Percentiles rank a stretch among this genome's conserved stretches.
Evolutionary conservation across 2,113 vertebrate species (phyloP).

Genomic region (Seriola rivoliana): DNA sequence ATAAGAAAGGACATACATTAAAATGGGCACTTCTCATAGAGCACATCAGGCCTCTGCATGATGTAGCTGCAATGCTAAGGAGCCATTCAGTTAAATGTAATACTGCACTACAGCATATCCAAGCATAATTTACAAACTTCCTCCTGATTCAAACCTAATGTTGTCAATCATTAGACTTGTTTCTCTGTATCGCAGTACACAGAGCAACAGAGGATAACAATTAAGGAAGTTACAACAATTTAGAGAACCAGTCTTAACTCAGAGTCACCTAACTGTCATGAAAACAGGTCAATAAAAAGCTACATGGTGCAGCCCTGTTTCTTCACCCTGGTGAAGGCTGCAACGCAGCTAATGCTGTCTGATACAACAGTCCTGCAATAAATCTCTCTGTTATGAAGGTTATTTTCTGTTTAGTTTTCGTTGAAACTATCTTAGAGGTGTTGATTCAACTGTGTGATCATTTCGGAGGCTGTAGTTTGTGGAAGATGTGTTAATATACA

Average conservation of each 20-base stretch:
- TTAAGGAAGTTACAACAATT: neutral
- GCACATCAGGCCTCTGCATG: conserved; percentile 1
- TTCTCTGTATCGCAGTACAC: too few relatives aligned
- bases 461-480: neutral
- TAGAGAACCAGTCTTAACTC: neutral
- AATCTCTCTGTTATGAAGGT: too few relatives aligned
- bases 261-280: neutral
- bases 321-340: too few relatives aligned
- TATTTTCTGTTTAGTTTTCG: too few relatives aligned
- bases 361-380: neutral
- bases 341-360: neutral
- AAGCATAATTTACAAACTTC: neutral
- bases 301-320: neutral
- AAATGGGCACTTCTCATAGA: neutral
- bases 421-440: neutral
- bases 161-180: neutral
- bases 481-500: neutral
- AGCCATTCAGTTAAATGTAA: neutral
- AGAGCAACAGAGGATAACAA: neutral
- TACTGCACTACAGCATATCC: neutral
- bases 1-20: conserved; percentile 32
- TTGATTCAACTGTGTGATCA: neutral
- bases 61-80: neutral
- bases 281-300: neutral
- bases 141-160: neutral